phyloP scores from a whole-genome alignment of 2,888 invertebrate genomes.

The Caenorhabditis zanzibari region DNA sequence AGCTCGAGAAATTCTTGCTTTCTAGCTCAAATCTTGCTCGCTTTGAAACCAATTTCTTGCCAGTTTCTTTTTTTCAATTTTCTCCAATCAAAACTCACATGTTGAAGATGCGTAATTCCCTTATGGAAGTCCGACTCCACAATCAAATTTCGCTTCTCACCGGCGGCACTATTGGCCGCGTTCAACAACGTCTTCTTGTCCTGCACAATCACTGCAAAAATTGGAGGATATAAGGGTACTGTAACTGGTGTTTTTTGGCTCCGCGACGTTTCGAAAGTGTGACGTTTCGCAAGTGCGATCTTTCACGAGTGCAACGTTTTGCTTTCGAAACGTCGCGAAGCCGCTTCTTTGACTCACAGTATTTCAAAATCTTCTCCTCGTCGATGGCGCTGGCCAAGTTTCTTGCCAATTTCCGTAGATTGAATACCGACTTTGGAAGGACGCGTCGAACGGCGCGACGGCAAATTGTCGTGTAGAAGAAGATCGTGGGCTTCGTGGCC shows the following conservation, averaged over 20 bases:
- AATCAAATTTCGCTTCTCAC: slow-evolving; percentile 23
- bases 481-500: slow-evolving; percentile 55
- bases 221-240: background rate
- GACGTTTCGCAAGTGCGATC: too few relatives aligned
- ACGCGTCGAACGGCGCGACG: slow-evolving; percentile 60
- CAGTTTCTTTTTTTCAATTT: too few relatives aligned
- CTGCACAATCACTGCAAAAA: slow-evolving; percentile 53
- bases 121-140: slow-evolving; percentile 60
- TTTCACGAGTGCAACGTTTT: too few relatives aligned
- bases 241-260: too few relatives aligned
- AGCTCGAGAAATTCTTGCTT: too few relatives aligned
- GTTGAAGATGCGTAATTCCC: slow-evolving; percentile 63
- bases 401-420: slow-evolving; percentile 70
- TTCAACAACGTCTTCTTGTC: slow-evolving; percentile 33
- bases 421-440: slow-evolving; percentile 70
- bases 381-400: slow-evolving; percentile 71
- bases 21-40: too few relatives aligned
- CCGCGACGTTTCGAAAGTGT: too few relatives aligned
- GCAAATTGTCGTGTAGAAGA: slow-evolving; percentile 62
- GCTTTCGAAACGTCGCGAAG: too few relatives aligned
- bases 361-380: slow-evolving; percentile 61
- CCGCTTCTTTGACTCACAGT: slow-evolving; percentile 29
- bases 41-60: background rate
- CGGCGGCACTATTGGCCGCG: slow-evolving; percentile 33
- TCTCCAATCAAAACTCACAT: slow-evolving; percentile 55